Evolutionary conservation across 2,113 vertebrate genomes (phyloP).

Genomic region (cat (Felis catus)): F.catus_Fca126_mat1.0 CM031423.1:88454501-88455000

Average conservation of each 20-base stretch:
- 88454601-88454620: too few species aligned
- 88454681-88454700: background rate
- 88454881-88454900: too few species aligned
- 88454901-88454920: rapidly evolving
- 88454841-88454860: background rate
- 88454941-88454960: background rate
- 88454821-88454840: background rate
- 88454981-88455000: background rate
- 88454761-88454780: background rate
- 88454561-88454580: rapidly evolving
- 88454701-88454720: rapidly evolving
- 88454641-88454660: background rate
- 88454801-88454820: background rate
- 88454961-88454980: rapidly evolving
- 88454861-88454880: background rate
- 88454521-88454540: background rate
- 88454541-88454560: rapidly evolving
- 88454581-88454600: rapidly evolving
- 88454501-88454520: background rate
- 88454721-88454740: too few species aligned
- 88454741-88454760: background rate
- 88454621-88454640: background rate
- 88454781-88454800: background rate
- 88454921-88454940: rapidly evolving
- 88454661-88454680: background rate